Conservation (phyloP, 2,113 vertebrate species). For the Hiodon alosoides region DNA sequence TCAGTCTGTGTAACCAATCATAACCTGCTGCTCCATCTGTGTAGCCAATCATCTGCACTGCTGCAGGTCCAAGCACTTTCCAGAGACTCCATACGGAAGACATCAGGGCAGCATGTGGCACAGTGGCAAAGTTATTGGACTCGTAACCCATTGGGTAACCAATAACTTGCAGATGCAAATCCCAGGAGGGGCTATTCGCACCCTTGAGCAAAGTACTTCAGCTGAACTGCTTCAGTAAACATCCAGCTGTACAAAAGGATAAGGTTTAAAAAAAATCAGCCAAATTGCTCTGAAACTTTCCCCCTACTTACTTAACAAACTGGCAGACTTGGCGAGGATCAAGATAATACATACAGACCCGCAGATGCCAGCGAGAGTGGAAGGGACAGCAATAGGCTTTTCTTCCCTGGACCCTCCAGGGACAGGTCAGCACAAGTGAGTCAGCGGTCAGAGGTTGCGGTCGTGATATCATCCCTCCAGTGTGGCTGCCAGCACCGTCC, state of each 20-base stretch:
- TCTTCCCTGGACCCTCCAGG: not conserved
- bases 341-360: too few species aligned
- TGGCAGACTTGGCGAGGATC: too few species aligned
- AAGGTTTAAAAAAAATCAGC: too few species aligned
- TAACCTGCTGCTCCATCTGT: not conserved
- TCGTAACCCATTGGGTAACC: too few species aligned
- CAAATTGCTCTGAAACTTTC: too few species aligned
- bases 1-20: too few species aligned
- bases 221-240: too few species aligned
- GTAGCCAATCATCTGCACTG: not conserved
- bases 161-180: too few species aligned
- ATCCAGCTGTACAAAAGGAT: too few species aligned
- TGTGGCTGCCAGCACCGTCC: not conserved
- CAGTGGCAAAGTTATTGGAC: not conserved
- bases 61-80: slow-evolving; percentile 10
- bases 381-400: not conserved
- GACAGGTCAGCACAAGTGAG: not conserved
- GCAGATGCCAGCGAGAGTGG: not conserved
- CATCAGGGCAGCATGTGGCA: not conserved
- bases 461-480: not conserved
- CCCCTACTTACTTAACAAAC: too few species aligned
- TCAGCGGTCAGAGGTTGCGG: not conserved
- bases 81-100: not conserved
- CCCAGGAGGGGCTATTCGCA: too few species aligned
- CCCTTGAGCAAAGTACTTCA: too few species aligned